Conservation (phyloP, 2,113 vertebrate species). For the Myotis brandtii region DNA sequence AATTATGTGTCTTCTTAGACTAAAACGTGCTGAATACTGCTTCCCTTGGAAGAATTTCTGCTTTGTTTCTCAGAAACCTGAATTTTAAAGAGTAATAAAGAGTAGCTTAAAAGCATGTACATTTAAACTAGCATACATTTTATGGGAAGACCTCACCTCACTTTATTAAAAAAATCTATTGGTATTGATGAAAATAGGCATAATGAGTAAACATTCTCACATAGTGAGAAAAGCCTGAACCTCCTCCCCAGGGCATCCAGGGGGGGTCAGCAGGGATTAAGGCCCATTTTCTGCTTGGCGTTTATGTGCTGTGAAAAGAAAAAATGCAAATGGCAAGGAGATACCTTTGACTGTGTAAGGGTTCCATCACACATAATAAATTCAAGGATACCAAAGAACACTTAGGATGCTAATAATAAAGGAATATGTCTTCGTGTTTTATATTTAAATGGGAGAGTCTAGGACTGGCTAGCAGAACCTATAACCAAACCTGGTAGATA, state of each 20-base stretch:
- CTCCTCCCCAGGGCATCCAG: neutral
- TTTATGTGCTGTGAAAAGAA: constrained; percentile 60
- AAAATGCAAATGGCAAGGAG: constrained; percentile 40
- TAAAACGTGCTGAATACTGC: constrained; percentile 58
- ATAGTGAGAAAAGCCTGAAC: neutral
- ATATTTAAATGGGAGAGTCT: constrained; percentile 4
- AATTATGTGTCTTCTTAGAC: constrained; percentile 53
- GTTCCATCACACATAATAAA: constrained; percentile 53
- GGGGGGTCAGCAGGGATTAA: neutral
- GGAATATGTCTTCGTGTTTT: constrained; percentile 39
- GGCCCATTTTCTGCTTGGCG: neutral
- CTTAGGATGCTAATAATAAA: constrained; percentile 58
- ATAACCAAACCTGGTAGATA: constrained; percentile 43
- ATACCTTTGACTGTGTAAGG: constrained; percentile 46
- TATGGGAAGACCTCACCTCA: constrained; percentile 43
- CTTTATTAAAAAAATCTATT: constrained; percentile 57
- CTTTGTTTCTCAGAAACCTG: constrained; percentile 57
- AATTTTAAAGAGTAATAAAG: constrained; percentile 64
- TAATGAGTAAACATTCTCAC: constrained; percentile 52
- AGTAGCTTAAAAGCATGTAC: constrained; percentile 45
- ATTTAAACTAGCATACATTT: constrained; percentile 45
- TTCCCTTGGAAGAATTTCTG: constrained; percentile 36
- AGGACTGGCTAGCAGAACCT: constrained; percentile 40
- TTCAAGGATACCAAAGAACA: constrained; percentile 54
- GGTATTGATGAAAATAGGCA: constrained; percentile 48